These are phyloP conservation scores for Gymnocypris eckloni DNA, from an alignment of 2,797 vertebrate species.

Conservation along the genomic window DNA sequence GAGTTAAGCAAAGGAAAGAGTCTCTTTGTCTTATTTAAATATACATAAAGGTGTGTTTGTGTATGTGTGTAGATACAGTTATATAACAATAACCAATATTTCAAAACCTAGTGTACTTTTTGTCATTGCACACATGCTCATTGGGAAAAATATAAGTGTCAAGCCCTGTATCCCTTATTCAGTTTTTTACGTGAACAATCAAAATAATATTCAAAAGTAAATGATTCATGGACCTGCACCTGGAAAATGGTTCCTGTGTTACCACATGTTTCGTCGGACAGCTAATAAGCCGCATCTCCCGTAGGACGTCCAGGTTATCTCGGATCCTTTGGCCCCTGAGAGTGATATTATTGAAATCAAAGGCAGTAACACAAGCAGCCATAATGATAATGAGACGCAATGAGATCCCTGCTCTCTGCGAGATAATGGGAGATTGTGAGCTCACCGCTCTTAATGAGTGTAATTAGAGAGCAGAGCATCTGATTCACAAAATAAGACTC, in stretches of 20 bases:
- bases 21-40: too few relatives aligned
- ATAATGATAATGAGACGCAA: slow-evolving; percentile 39
- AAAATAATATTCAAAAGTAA: neutral
- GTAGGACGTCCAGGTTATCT: slow-evolving; percentile 25
- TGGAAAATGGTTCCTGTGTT: neutral
- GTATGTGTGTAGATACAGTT: too few relatives aligned
- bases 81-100: too few relatives aligned
- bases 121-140: neutral
- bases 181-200: neutral
- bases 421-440: slow-evolving; percentile 24
- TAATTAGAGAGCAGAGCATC: slow-evolving; percentile 29
- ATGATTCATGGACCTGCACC: neutral
- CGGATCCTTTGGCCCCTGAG: neutral
- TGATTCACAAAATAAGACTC: slow-evolving; percentile 8
- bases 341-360: slow-evolving; percentile 31
- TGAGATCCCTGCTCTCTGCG: slow-evolving; percentile 15
- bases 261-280: neutral
- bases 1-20: too few relatives aligned
- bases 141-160: neutral
- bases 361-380: slow-evolving; percentile 39
- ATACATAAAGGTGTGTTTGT: too few relatives aligned
- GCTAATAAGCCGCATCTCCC: neutral
- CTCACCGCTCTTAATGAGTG: slow-evolving; percentile 45
- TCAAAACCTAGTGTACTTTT: too few relatives aligned
- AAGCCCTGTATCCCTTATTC: neutral